Conservation (phyloP, 2,797 vertebrate species). For the Peromyscus nudipes region DNA sequence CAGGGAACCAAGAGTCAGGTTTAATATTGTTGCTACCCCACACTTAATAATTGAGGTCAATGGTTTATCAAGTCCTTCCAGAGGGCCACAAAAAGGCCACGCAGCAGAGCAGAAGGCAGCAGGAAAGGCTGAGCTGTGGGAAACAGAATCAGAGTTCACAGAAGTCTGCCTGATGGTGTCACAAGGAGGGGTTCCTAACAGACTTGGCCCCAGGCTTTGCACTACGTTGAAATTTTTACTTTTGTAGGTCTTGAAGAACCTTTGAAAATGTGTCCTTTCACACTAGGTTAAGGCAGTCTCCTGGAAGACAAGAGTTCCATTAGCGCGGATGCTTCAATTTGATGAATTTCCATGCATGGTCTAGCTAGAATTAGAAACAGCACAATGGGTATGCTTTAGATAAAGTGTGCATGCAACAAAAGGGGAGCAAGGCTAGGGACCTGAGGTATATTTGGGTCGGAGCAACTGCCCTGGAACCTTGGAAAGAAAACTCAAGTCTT, state of each 20-base stretch:
- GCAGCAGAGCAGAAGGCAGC: conserved; percentile 82
- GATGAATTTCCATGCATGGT: not conserved
- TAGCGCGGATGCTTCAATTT: not conserved
- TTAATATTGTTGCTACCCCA: conserved; percentile 89
- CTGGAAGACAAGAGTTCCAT: not conserved
- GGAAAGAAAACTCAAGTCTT: not conserved
- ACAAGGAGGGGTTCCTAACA: not conserved
- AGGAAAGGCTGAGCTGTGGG: not conserved
- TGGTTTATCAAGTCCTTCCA: conserved; percentile 82
- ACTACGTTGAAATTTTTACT: not conserved
- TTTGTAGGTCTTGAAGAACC: not conserved
- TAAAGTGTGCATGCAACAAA: not conserved
- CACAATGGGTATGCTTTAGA: not conserved
- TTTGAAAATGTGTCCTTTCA: not conserved
- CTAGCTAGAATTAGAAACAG: not conserved
- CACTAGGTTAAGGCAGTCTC: not conserved
- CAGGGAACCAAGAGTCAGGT: conserved; percentile 89
- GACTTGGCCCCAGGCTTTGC: not conserved
- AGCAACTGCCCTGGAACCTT: not conserved
- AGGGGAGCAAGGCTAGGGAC: not conserved
- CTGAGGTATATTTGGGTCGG: not conserved
- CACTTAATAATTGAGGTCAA: conserved; percentile 91
- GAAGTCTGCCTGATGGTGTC: not conserved
- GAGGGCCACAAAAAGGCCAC: conserved; percentile 87
- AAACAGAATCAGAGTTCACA: not conserved